Conservation (phyloP, 1,140 invertebrate species). For the Drosophila kanapiae region DNA sequence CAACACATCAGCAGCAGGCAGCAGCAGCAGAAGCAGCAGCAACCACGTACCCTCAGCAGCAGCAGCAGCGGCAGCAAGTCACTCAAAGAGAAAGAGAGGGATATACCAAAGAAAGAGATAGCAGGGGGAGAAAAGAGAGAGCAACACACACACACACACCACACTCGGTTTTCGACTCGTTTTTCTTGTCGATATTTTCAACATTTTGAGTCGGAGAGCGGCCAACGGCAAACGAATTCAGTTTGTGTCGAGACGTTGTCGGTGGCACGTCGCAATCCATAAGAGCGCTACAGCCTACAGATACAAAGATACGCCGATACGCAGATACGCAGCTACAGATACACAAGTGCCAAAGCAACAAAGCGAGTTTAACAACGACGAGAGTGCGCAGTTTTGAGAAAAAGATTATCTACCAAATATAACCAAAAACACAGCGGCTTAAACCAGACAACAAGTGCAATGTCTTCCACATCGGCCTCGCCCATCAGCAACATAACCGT, state of each 20-base stretch:
- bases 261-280: constrained; percentile 67
- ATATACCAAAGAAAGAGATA: constrained; percentile 26
- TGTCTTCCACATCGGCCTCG: constrained; percentile 84
- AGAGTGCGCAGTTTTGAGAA: constrained; percentile 17
- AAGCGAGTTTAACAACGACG: not conserved
- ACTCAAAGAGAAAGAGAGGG: constrained; percentile 59
- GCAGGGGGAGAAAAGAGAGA: not conserved
- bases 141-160: constrained; percentile 13
- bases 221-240: constrained; percentile 62
- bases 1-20: constrained; percentile 54
- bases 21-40: constrained; percentile 43
- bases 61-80: constrained; percentile 42
- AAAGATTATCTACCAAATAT: constrained; percentile 22
- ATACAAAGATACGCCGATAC: constrained; percentile 20
- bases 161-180: constrained; percentile 31
- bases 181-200: constrained; percentile 53
- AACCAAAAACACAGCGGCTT: constrained; percentile 40
- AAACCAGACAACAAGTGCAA: constrained; percentile 61
- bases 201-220: constrained; percentile 79
- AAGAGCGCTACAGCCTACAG: constrained; percentile 41
- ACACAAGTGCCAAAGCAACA: constrained; percentile 30
- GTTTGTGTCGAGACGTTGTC: constrained; percentile 82
- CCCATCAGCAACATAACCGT: constrained; percentile 84
- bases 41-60: constrained; percentile 40
- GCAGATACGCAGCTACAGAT: constrained; percentile 1